Evolutionary conservation across 1,140 invertebrate species (phyloP).

Genomic region (Ephestia elutella): DNA sequence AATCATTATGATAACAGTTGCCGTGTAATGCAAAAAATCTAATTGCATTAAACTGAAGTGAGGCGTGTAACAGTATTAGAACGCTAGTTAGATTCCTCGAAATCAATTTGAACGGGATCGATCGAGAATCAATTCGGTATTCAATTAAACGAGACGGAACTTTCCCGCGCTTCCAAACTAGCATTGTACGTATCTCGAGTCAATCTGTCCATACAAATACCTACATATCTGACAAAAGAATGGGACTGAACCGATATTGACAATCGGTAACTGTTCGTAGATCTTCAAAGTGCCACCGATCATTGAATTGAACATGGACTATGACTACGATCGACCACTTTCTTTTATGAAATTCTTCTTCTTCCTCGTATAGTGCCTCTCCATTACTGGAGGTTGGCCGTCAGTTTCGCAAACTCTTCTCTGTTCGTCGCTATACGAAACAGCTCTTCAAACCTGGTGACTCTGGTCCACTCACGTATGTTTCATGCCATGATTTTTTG

Average conservation of each 20-base stretch:
- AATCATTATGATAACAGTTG: constrained; percentile 8
- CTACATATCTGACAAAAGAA: constrained; percentile 56
- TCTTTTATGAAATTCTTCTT: too few relatives aligned
- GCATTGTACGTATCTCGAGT: constrained; percentile 61
- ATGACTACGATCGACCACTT: too few relatives aligned
- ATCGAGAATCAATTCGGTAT: constrained; percentile 56
- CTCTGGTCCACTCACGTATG: too few relatives aligned
- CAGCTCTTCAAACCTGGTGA: too few relatives aligned
- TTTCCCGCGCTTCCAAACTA: constrained; percentile 62
- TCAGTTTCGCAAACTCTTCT: too few relatives aligned
- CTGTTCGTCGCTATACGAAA: too few relatives aligned
- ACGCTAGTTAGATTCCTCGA: constrained; percentile 40
- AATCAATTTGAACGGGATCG: constrained; percentile 51
- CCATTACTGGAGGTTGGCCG: too few relatives aligned
- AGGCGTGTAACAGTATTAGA: constrained; percentile 43
- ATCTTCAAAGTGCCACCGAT: constrained; percentile 29
- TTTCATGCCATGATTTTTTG: too few relatives aligned
- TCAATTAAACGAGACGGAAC: constrained; percentile 61
- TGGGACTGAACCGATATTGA: constrained; percentile 49
- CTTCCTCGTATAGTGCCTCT: too few relatives aligned
- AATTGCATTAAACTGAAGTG: constrained; percentile 37
- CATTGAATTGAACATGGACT: too few relatives aligned
- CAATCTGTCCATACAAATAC: constrained; percentile 59
- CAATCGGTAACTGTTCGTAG: constrained; percentile 56
- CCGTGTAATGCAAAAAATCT: constrained; percentile 25